Evolutionary conservation across 1,140 invertebrate species (phyloP).

Genomic region (Elymnias hypermnestra): DNA sequence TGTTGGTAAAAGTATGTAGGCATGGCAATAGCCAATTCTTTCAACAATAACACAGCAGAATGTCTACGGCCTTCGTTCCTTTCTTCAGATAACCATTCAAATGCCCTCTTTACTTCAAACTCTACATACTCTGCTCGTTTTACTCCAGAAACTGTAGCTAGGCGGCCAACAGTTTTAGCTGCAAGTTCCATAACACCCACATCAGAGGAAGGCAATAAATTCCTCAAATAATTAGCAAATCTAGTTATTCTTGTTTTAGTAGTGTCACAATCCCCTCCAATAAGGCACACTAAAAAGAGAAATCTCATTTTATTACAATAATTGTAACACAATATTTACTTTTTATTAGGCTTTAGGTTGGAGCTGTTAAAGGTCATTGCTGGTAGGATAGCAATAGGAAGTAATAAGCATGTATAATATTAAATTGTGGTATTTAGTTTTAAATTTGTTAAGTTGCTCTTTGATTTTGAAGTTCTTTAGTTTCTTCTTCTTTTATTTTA

Average conservation of each 20-base stretch:
- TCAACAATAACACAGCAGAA: constrained; percentile 93
- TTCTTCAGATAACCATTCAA: constrained; percentile 94
- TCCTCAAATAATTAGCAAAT: constrained; percentile 95
- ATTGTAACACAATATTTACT: background rate
- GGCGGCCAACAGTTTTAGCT: constrained; percentile 94
- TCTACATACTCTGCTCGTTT: constrained; percentile 97
- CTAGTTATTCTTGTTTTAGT: constrained; percentile 92
- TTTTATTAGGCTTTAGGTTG: no score
- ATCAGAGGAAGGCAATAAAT: constrained; percentile 92
- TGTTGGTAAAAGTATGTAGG: constrained; percentile 99
- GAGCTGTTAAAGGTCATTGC: no score
- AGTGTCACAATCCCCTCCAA: constrained; percentile 94
- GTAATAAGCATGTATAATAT: no score
- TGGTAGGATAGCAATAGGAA: no score
- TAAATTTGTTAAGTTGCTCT: no score
- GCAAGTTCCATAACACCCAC: constrained; percentile 95
- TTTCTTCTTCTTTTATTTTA: no score
- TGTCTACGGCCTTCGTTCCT: constrained; percentile 92
- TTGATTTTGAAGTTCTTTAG: no score
- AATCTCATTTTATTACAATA: constrained; percentile 14
- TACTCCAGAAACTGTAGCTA: constrained; percentile 93
- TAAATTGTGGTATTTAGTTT: no score
- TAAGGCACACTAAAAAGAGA: constrained; percentile 88
- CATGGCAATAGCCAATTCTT: constrained; percentile 95
- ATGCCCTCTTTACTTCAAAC: constrained; percentile 93